These are phyloP conservation scores for Lepidochrysops patricia DNA, from an alignment of 2,888 invertebrate genomes.

Conservation along the genomic window DNA sequence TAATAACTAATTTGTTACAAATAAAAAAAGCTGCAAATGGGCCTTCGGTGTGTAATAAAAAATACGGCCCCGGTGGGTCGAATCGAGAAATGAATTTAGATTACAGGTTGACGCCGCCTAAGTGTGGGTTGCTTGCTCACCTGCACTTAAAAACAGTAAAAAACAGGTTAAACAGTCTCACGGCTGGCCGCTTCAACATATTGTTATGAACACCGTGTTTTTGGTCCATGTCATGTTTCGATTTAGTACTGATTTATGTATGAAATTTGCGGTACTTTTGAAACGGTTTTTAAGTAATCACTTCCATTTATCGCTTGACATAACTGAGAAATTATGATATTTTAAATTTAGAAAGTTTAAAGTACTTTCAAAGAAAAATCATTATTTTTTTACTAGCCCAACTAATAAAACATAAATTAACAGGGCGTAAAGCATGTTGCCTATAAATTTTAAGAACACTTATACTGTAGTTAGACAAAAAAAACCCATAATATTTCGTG, in stretches of 20 bases:
- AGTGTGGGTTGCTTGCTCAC: slow-evolving; percentile 68
- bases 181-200: slow-evolving; percentile 23
- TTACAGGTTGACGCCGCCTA: slow-evolving; percentile 73
- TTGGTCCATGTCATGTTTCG: background rate
- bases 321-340: background rate
- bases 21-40: slow-evolving; percentile 71
- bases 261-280: background rate
- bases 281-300: background rate
- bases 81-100: slow-evolving; percentile 75
- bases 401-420: background rate
- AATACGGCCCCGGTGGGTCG: slow-evolving; percentile 67
- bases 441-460: background rate
- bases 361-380: background rate
- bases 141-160: slow-evolving; percentile 59
- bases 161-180: slow-evolving; percentile 39
- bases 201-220: background rate
- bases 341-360: too few species aligned
- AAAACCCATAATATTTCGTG: background rate
- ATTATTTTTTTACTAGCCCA: slow-evolving; percentile 36
- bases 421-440: background rate
- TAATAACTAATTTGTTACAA: slow-evolving; percentile 70
- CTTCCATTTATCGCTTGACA: background rate
- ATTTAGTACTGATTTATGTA: background rate
- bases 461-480: background rate
- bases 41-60: slow-evolving; percentile 70